Conservation (phyloP, 1,140 invertebrate genomes). For the Nebria ingens region DNA sequence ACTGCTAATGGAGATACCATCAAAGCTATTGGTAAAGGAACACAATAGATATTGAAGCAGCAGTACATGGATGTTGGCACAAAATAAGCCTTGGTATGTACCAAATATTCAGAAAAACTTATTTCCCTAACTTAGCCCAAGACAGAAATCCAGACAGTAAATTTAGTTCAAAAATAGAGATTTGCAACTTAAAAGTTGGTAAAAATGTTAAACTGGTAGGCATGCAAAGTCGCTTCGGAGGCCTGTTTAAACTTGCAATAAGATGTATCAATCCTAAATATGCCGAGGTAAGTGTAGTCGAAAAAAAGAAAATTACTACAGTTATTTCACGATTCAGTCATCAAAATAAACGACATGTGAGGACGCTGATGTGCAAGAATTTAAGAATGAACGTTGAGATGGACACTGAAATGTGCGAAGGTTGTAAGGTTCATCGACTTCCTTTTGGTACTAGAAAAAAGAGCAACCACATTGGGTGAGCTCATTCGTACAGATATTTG, state of each 20-base stretch:
- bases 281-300: background rate
- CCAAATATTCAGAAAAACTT: background rate
- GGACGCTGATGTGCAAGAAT: background rate
- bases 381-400: no score
- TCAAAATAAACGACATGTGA: background rate
- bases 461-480: background rate
- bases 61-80: background rate
- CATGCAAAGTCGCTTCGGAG: background rate
- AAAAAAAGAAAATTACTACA: background rate
- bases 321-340: background rate
- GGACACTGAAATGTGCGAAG: no score
- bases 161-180: background rate
- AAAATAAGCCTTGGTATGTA: background rate
- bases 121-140: background rate
- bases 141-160: background rate
- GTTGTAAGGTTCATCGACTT: background rate
- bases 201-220: background rate
- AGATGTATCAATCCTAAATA: background rate
- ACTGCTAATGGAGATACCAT: background rate
- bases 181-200: background rate
- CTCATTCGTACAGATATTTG: background rate
- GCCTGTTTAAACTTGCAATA: background rate
- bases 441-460: background rate
- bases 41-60: background rate
- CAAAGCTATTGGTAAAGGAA: background rate